Percentiles rank a stretch among this genome's conserved stretches.
These are phyloP conservation scores for Masnerella sp. DNA, from an alignment of 2,888 invertebrate genomes.

Conservation along the genomic window DNA sequence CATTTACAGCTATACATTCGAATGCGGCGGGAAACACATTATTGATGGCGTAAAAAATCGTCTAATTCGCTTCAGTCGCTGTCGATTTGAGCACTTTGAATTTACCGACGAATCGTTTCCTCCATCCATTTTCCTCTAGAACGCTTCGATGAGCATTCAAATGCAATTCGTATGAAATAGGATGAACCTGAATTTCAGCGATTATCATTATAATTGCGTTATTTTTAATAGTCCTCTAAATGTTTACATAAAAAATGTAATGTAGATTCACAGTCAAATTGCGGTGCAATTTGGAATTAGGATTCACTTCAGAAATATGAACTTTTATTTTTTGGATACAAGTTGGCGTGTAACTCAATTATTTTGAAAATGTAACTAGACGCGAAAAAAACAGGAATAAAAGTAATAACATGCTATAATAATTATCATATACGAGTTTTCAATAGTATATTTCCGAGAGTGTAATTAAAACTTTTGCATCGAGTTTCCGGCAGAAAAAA, in stretches of 20 bases:
- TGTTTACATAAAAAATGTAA: background rate
- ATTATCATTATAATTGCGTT: constrained; percentile 8
- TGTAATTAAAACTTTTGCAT: too few species aligned
- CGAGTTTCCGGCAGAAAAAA: too few species aligned
- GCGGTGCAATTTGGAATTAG: too few species aligned
- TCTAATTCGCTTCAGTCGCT: constrained; percentile 65
- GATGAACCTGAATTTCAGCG: constrained; percentile 14
- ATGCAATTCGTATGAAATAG: constrained; percentile 32
- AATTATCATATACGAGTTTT: too few species aligned
- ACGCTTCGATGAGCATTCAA: constrained; percentile 3
- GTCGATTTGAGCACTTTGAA: constrained; percentile 63
- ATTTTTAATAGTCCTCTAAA: constrained; percentile 6
- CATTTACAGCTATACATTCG: constrained; percentile 59
- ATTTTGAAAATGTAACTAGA: too few species aligned
- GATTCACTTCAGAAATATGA: too few species aligned
- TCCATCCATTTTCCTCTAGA: constrained; percentile 1
- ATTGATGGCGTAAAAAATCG: constrained; percentile 63
- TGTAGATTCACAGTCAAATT: too few species aligned
- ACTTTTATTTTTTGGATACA: too few species aligned
- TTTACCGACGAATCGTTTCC: constrained; percentile 42
- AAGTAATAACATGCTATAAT: too few species aligned
- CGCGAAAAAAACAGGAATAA: too few species aligned
- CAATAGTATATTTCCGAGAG: too few species aligned
- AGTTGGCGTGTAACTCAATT: too few species aligned
- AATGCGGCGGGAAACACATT: constrained; percentile 15